Evolutionary conservation across 2,888 invertebrate genomes (phyloP).

Genomic region (Panzeria rudis): DNA sequence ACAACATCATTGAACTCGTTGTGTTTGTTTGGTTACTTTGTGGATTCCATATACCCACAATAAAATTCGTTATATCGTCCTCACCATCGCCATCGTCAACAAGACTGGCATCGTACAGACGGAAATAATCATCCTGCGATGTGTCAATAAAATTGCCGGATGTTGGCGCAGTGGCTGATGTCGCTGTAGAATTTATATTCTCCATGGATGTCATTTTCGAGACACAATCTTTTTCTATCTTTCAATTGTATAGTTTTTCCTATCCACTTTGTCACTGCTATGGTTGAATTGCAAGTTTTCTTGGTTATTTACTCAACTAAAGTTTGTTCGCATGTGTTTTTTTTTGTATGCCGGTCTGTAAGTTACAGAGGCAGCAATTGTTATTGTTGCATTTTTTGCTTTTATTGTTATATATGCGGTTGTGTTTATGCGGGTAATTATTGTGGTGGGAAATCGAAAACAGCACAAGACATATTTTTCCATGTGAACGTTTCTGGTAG

Average conservation of each 20-base stretch:
- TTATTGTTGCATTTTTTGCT: constrained; percentile 27
- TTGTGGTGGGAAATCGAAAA: constrained; percentile 59
- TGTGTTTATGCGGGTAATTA: constrained; percentile 55
- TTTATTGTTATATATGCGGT: constrained; percentile 56
- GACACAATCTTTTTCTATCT: background rate
- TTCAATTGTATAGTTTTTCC: background rate
- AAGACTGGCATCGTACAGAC: constrained; percentile 68
- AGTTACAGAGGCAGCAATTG: constrained; percentile 16
- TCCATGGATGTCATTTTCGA: constrained; percentile 69
- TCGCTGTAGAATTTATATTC: constrained; percentile 72
- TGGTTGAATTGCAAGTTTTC: background rate
- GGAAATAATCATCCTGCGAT: constrained; percentile 72
- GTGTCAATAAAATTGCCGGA: constrained; percentile 70
- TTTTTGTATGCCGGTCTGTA: background rate
- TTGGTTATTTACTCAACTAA: background rate
- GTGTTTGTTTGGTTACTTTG: constrained; percentile 63
- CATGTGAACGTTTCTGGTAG: constrained; percentile 24
- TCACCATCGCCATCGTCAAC: constrained; percentile 52
- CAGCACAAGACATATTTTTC: constrained; percentile 43
- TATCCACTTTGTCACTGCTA: background rate
- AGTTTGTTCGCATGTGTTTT: constrained; percentile 5
- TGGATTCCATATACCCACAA: constrained; percentile 74
- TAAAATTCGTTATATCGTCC: constrained; percentile 64
- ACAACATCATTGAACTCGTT: constrained; percentile 60
- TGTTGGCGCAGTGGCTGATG: constrained; percentile 57